phyloP scores from a whole-genome alignment of 1,140 invertebrate genomes.

The Drosophila kepulauana region DNA sequence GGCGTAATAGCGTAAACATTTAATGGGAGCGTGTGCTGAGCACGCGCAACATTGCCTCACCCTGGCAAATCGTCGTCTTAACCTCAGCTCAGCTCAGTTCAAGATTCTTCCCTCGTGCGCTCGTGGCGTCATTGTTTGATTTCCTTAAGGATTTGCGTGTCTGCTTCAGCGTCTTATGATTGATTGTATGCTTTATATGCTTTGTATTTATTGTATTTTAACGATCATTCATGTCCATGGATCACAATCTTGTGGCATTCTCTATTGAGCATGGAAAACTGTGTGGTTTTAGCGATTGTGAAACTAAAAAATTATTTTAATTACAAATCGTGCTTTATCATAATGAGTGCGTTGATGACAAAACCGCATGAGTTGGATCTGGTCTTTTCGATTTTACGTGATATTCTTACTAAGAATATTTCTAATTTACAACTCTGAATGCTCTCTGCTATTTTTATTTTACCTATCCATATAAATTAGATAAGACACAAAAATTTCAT shows the following conservation, averaged over 20 bases:
- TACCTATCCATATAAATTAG: too few relatives aligned
- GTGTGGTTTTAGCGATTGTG: conserved; percentile 41
- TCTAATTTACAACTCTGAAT: too few relatives aligned
- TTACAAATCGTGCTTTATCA: conserved; percentile 36
- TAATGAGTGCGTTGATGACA: not conserved
- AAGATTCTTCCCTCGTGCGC: conserved; percentile 39
- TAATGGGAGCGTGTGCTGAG: conserved; percentile 74
- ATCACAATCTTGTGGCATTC: conserved; percentile 77
- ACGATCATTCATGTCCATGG: conserved; percentile 55
- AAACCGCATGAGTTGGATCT: not conserved
- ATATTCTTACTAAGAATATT: too few relatives aligned
- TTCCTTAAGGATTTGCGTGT: conserved; percentile 71
- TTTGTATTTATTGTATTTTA: conserved; percentile 63
- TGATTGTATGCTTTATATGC: conserved; percentile 57
- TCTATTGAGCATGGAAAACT: conserved; percentile 49
- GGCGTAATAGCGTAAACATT: conserved; percentile 70
- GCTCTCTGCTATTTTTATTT: too few relatives aligned
- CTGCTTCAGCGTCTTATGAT: conserved; percentile 64
- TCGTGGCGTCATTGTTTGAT: conserved; percentile 59
- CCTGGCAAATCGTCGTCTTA: conserved; percentile 20
- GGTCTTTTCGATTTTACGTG: too few relatives aligned
- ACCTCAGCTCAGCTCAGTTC: conserved; percentile 51
- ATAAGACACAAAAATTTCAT: too few relatives aligned
- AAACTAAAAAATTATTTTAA: conserved; percentile 13
- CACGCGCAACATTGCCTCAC: conserved; percentile 75